Base-by-base conservation (phyloP, 2,113 vertebrate genomes). In the Colinus virginianus region DNA sequence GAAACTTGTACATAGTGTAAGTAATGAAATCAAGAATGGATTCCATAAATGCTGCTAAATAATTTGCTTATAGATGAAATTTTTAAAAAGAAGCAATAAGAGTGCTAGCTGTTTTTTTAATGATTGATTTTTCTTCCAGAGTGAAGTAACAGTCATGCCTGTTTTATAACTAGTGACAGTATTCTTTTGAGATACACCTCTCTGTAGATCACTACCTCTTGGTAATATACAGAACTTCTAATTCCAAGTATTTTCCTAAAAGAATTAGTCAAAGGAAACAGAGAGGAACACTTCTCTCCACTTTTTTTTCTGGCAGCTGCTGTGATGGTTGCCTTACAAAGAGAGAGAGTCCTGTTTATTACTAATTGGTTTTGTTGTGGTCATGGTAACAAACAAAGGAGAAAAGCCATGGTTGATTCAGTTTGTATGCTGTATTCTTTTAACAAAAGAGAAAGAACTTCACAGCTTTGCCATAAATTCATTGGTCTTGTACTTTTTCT, bases 21-120 rank as follows among this genome's bases (percentile, higher is more conserved):
- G 46, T 85, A 59, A 76, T 70, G 45, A 93, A 95, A 95, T 53
- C 3, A 87, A 76, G 30, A 87, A 43, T 15, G 12, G 45, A 77
- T 69, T 87, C 26, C 78, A 84, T 36, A 92, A 90, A 94, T 71
- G 26, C 25, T 82, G 30, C 64, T 89, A 70, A 71, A 46, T 43
- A 71, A 94, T 96, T 94, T 96, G 92, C 84, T 95, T 80, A 90
- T 34, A 95, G 92, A 95, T 90, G 20, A 93, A 72, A 53, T 58
- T 32, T 82, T 86, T 4, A 62, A 93, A 95, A 91, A 88, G 87
- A 61, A 51, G 25, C 84, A 96, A 74, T 64, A 49, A 87, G 59
- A 85, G 59, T 92, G 62, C 23, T 74, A 32, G 26, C 26, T 94
- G 76, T 78, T 95, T 14, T 51, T 53, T 53, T 26, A 2, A 53